These are phyloP conservation scores for Yasuhikotakia modesta DNA, from an alignment of 2,797 vertebrate genomes.

Conservation along the genomic window DNA sequence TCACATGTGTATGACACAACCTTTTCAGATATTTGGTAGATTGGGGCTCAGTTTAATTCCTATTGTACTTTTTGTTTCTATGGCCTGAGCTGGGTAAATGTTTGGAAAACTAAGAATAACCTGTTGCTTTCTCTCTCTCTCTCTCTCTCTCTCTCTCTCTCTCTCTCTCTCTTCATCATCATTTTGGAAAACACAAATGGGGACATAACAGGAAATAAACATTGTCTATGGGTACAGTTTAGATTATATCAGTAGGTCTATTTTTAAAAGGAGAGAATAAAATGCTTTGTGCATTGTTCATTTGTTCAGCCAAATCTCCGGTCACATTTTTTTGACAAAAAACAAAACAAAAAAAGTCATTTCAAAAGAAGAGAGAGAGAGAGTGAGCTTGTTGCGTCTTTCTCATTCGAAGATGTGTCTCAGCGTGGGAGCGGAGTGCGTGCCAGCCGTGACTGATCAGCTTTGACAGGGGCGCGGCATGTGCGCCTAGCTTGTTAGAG, in stretches of 20 bases:
- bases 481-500: too few species aligned
- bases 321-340: not conserved
- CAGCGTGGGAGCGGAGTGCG: too few species aligned
- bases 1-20: slow-evolving; percentile 57
- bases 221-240: slow-evolving; percentile 30
- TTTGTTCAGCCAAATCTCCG: slow-evolving; percentile 4
- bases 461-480: too few species aligned
- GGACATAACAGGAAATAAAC: slow-evolving; percentile 55
- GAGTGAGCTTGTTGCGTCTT: too few species aligned
- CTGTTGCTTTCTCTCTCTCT: slow-evolving; percentile 7
- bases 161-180: slow-evolving; percentile 16
- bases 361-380: too few species aligned
- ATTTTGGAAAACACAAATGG: slow-evolving; percentile 44
- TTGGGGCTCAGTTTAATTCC: slow-evolving; percentile 4
- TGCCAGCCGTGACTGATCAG: too few species aligned
- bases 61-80: not conserved
- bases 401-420: too few species aligned
- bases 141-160: not conserved
- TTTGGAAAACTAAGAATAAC: not conserved
- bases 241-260: slow-evolving; percentile 49
- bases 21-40: slow-evolving; percentile 49
- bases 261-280: slow-evolving; percentile 53
- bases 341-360: not conserved
- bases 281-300: slow-evolving; percentile 43
- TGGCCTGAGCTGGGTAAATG: not conserved